Base-by-base conservation (phyloP, 2,888 invertebrate genomes). In the Aporophyla nigra region DNA sequence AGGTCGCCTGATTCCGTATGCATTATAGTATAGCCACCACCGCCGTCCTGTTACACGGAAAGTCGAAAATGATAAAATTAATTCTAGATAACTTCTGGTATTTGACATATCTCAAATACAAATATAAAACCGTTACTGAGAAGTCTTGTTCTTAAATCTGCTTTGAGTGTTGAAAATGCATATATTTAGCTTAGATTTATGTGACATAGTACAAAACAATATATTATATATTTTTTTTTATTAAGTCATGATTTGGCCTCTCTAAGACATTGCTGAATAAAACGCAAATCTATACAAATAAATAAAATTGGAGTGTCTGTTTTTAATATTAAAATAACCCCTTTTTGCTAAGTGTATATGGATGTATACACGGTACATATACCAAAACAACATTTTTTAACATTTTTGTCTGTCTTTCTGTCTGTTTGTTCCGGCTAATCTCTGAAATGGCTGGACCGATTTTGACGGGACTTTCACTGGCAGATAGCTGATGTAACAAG, bases 21-120 rank as follows among this genome's bases (percentile, higher is more conserved):
- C 90, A 97, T 97, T 90, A 98, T 97, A 0, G 98, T 98, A 89
- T 96, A 97, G 4, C 97, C 98, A 5, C 97, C 97, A 75, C 97
- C 97, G 10, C 97, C 97, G 87, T 97, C 97, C 97, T 97, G 83
- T 0, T 19, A 40, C 9, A 65, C 27, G 5, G 12, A 49, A 63
- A n/a, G 7, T 33, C 2, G 6, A 33, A 33, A 33, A 33, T 33
- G 16, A 63, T n/a, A 24, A 19, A 46, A 65, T 19, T 27, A 59
- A 54, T 12, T 12, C 54, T 54, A n/a, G 43, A 12, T n/a, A 54
- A 54, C 54, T 12, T 54, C n/a, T 54, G 33, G 12, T 61, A 40
- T 61, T 40, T 7, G 24, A 19, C 19, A 65, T 43, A 2, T 46
- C 19, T 46, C 24, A 46, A 10, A 63, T 24, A 46, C 24, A 24